Evolutionary conservation across 2,113 vertebrate genomes (phyloP).

Genomic region (Etheostoma spectabile): DNA sequence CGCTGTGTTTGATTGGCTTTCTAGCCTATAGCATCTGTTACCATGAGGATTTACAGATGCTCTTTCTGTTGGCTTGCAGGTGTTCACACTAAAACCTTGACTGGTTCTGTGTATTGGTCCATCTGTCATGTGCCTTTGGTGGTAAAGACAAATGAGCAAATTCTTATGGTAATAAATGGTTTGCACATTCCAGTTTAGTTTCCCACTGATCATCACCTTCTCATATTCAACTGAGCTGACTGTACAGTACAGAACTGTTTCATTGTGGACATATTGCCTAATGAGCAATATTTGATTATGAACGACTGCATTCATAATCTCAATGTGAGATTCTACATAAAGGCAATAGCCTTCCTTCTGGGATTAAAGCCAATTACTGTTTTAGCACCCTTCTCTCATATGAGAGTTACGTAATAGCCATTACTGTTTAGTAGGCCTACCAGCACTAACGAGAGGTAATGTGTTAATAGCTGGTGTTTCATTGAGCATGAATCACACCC

Average conservation of each 20-base stretch:
- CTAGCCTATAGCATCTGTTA: background rate
- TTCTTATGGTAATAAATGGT: background rate
- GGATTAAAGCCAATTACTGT: constrained; percentile 20
- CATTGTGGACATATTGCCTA: background rate
- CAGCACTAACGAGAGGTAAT: constrained; percentile 6
- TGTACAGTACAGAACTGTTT: too few relatives aligned
- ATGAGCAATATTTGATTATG: background rate
- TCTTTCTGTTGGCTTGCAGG: background rate
- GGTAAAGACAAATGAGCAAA: background rate
- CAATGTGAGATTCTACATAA: background rate
- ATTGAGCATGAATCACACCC: constrained; percentile 19
- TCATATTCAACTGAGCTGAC: too few relatives aligned
- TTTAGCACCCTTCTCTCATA: background rate
- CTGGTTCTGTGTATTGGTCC: background rate
- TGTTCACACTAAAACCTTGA: background rate
- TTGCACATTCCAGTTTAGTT: background rate
- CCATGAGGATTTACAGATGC: background rate
- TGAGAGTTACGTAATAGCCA: constrained; percentile 8
- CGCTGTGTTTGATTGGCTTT: constrained; percentile 27
- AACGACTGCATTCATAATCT: constrained; percentile 18
- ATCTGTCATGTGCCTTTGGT: background rate
- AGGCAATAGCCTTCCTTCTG: background rate
- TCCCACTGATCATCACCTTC: too few relatives aligned
- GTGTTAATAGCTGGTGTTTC: constrained; percentile 16
- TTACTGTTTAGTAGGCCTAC: background rate